Conservation (phyloP, 2,888 invertebrate species). For the Sesia apiformis region DNA sequence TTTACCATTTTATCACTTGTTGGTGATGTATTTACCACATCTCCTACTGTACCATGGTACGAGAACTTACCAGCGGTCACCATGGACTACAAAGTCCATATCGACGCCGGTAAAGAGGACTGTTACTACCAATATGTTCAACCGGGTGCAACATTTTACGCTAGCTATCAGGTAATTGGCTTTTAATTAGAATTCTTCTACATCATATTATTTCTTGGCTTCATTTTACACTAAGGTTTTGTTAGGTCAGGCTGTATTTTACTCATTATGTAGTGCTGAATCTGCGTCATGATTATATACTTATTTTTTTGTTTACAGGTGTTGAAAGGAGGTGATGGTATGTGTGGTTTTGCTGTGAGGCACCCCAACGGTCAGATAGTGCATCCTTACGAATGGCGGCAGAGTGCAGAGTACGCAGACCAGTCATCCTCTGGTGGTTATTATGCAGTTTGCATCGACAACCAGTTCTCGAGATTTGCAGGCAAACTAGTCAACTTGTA, state of each 20-base stretch:
- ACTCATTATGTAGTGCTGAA: not conserved
- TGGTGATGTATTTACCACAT: constrained; percentile 63
- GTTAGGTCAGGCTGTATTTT: not conserved
- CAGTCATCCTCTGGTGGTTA: constrained; percentile 87
- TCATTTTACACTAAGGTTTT: not conserved
- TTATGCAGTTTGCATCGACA: constrained; percentile 93
- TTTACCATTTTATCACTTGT: constrained; percentile 67
- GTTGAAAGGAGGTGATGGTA: constrained; percentile 93
- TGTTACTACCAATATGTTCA: constrained; percentile 97
- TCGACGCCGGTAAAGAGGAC: constrained; percentile 94
- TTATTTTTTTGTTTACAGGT: constrained; percentile 75
- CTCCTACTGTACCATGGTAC: constrained; percentile 82
- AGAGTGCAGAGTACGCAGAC: constrained; percentile 93
- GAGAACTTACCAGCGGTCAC: constrained; percentile 92
- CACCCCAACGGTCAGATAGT: constrained; percentile 90
- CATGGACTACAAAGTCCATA: constrained; percentile 96
- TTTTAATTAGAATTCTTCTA: not conserved
- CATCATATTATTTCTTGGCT: not conserved
- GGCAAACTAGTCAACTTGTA: constrained; percentile 92
- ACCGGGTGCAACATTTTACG: constrained; percentile 92
- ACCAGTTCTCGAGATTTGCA: constrained; percentile 93
- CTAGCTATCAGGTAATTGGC: constrained; percentile 89
- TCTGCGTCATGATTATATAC: constrained; percentile 1
- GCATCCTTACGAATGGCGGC: constrained; percentile 92
- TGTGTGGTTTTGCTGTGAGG: constrained; percentile 93